Conservation (phyloP, 1,140 invertebrate genomes). For the Lordiphosa clarofinis region DNA sequence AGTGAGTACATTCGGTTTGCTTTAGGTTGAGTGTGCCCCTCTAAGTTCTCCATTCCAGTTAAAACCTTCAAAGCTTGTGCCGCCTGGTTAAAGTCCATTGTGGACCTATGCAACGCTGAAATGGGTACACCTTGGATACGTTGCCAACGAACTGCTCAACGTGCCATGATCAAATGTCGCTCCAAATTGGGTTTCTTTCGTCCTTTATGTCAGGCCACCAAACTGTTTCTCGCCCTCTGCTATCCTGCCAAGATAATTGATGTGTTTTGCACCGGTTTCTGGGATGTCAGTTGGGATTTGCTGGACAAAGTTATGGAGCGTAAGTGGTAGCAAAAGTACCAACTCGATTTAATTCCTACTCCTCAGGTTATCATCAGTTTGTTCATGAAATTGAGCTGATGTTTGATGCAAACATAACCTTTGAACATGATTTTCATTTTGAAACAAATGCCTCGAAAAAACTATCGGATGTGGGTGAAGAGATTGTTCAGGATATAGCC, state of each 20-base stretch:
- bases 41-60: slow-evolving; percentile 79
- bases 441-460: slow-evolving; percentile 82
- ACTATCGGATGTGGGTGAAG: slow-evolving; percentile 81
- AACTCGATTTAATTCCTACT: not conserved
- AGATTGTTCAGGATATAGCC: slow-evolving; percentile 82
- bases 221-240: slow-evolving; percentile 83
- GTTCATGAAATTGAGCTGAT: slow-evolving; percentile 83
- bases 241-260: slow-evolving; percentile 84
- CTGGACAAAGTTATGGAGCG: slow-evolving; percentile 80
- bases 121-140: slow-evolving; percentile 84
- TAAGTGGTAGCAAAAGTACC: slow-evolving; percentile 9
- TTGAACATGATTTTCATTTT: slow-evolving; percentile 85
- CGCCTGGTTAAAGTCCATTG: slow-evolving; percentile 85
- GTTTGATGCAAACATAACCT: slow-evolving; percentile 85
- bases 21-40: no score
- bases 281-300: slow-evolving; percentile 83
- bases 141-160: slow-evolving; percentile 83
- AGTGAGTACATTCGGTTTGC: slow-evolving; percentile 72
- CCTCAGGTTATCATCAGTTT: slow-evolving; percentile 34
- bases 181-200: slow-evolving; percentile 82
- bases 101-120: slow-evolving; percentile 87
- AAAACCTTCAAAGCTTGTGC: slow-evolving; percentile 84
- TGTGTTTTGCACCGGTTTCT: slow-evolving; percentile 84
- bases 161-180: slow-evolving; percentile 83
- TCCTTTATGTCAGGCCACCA: slow-evolving; percentile 83